Percentiles rank a stretch among this genome's conserved stretches.
Conservation (phyloP, 2,888 invertebrate genomes). For the Onchidella celtica region DNA sequence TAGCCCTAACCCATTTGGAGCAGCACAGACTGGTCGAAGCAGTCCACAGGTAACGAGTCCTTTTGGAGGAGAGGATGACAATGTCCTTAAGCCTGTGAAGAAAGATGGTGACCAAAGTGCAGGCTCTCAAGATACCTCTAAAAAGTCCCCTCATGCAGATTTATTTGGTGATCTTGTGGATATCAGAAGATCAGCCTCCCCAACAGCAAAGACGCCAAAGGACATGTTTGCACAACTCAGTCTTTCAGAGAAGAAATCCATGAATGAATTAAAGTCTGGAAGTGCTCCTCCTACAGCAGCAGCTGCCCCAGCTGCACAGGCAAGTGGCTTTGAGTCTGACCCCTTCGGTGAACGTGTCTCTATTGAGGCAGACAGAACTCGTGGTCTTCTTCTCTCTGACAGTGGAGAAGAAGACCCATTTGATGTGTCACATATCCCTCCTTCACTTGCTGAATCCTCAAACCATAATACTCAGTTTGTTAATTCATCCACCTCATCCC, state of each 20-base stretch:
- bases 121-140: background rate
- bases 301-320: slow-evolving; percentile 16
- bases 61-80: slow-evolving; percentile 36
- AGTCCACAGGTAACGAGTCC: slow-evolving; percentile 48
- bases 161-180: slow-evolving; percentile 66
- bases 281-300: slow-evolving; percentile 50
- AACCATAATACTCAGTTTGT: slow-evolving; percentile 31
- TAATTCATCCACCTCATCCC: slow-evolving; percentile 13
- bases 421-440: slow-evolving; percentile 57
- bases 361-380: slow-evolving; percentile 36
- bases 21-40: slow-evolving; percentile 39
- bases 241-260: slow-evolving; percentile 63
- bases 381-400: slow-evolving; percentile 40
- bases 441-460: slow-evolving; percentile 25
- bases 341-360: slow-evolving; percentile 45
- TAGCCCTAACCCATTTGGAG: slow-evolving; percentile 38
- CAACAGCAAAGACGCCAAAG: slow-evolving; percentile 59
- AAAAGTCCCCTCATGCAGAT: slow-evolving; percentile 46
- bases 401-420: slow-evolving; percentile 58
- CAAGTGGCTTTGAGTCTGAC: slow-evolving; percentile 41
- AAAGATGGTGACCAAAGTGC: slow-evolving; percentile 30
- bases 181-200: slow-evolving; percentile 51
- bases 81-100: slow-evolving; percentile 49
- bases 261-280: slow-evolving; percentile 65
- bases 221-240: slow-evolving; percentile 66